Conservation (phyloP, 2,797 vertebrate species). For the Oreochromis grahami region DNA sequence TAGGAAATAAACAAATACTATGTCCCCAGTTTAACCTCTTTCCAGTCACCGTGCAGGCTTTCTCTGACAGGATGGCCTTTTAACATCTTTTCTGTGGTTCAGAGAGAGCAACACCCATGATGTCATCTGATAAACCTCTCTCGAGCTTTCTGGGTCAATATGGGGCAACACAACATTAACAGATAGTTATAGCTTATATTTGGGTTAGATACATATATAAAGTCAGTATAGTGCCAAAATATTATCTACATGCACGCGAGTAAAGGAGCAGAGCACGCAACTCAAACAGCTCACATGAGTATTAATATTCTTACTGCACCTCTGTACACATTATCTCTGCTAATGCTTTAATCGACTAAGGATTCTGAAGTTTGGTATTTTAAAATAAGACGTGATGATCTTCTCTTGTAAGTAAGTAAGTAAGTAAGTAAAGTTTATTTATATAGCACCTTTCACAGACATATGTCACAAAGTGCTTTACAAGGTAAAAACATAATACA, state of each 20-base stretch:
- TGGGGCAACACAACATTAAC: not conserved
- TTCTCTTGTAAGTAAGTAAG: too few species aligned
- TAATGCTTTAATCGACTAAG: not conserved
- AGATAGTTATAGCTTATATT: slow-evolving; percentile 17
- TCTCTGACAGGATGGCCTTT: slow-evolving; percentile 18
- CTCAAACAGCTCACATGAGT: not conserved
- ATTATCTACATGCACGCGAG: not conserved
- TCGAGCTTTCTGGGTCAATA: not conserved
- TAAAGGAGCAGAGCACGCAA: not conserved
- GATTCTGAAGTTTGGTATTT: not conserved
- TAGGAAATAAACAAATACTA: not conserved
- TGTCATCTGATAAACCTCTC: slow-evolving; percentile 19
- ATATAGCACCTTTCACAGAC: too few species aligned
- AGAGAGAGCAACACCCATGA: not conserved
- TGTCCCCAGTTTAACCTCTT: slow-evolving; percentile 24
- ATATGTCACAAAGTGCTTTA: too few species aligned
- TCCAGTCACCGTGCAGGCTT: not conserved
- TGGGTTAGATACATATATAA: not conserved
- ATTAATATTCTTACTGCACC: not conserved
- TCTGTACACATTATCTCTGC: not conserved
- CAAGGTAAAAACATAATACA: too few species aligned
- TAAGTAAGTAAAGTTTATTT: too few species aligned
- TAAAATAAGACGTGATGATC: not conserved
- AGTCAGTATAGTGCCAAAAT: not conserved
- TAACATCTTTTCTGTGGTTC: slow-evolving; percentile 9